Evolutionary conservation across 2,797 vertebrate genomes (phyloP).

Genomic region (Florisuga fusca): DNA sequence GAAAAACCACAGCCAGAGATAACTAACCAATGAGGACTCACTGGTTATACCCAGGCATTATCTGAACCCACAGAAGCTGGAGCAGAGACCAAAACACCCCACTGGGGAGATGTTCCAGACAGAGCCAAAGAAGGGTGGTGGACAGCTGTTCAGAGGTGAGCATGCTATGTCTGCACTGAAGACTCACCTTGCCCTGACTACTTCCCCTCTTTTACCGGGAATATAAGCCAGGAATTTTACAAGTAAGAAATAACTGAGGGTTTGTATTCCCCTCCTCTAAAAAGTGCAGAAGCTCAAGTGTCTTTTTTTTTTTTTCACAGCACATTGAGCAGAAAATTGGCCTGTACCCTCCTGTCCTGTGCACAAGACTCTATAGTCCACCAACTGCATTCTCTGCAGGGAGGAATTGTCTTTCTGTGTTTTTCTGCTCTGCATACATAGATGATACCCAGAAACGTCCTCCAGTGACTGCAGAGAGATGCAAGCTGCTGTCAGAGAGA

Average conservation of each 20-base stretch:
- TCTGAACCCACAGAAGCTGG: not conserved
- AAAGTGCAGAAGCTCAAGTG: not conserved
- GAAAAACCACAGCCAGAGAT: not conserved
- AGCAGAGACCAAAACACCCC: not conserved
- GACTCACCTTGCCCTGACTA: not conserved
- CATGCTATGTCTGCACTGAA: not conserved
- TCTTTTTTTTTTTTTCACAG: not conserved
- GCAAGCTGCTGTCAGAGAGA: not conserved
- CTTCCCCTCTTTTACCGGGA: not conserved
- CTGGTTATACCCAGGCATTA: not conserved
- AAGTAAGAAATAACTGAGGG: not conserved
- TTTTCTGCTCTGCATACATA: not conserved
- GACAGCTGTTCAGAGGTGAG: not conserved
- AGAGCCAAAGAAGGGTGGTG: not conserved
- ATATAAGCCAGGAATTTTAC: not conserved
- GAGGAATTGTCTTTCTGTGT: not conserved
- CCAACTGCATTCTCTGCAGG: not conserved
- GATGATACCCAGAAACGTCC: constrained; percentile 23
- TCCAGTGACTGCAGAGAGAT: not conserved
- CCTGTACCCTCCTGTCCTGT: not conserved
- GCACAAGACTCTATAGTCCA: not conserved
- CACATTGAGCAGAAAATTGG: not conserved
- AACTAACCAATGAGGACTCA: not conserved
- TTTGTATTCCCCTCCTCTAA: not conserved
- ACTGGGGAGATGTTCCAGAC: not conserved